A percentile compares a stretch with the other conserved stretches of the same genome.
Conservation (phyloP, 2,888 invertebrate species). For the Chrysomela aeneicollis region DNA sequence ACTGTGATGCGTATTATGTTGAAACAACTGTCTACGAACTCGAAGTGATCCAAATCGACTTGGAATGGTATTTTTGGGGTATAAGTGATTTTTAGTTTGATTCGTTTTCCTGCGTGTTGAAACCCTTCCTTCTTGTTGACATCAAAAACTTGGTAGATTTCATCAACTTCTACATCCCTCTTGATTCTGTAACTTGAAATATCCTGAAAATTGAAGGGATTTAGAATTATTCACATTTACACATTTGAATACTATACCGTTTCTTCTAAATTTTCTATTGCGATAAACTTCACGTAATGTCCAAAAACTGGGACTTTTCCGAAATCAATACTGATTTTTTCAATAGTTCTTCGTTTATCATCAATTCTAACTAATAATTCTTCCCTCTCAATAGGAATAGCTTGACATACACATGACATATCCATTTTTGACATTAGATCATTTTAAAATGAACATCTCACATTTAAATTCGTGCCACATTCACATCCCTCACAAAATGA, state of each 20-base stretch:
- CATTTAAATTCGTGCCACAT: background rate
- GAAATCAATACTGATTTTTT: conserved; percentile 28
- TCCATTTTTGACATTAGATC: conserved; percentile 14
- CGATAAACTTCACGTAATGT: conserved; percentile 23
- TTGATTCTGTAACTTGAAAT: conserved; percentile 34
- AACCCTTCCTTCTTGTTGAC: conserved; percentile 52
- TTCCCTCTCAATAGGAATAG: background rate
- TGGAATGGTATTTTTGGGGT: conserved; percentile 51
- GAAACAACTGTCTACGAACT: conserved; percentile 47
- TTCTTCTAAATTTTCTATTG: conserved; percentile 21
- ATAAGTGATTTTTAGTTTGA: conserved; percentile 54
- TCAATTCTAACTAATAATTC: background rate
- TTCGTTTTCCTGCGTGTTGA: conserved; percentile 45
- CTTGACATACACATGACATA: background rate
- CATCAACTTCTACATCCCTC: conserved; percentile 29
- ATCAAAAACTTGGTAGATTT: conserved; percentile 56
- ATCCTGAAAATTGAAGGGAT: conserved; percentile 12
- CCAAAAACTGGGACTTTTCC: conserved; percentile 34
- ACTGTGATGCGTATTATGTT: conserved; percentile 47
- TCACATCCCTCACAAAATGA: too few species aligned
- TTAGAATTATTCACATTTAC: background rate
- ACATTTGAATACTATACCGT: background rate
- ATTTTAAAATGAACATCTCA: too few species aligned
- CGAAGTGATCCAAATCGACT: conserved; percentile 56
- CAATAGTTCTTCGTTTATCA: conserved; percentile 9